Base-by-base conservation (phyloP, 2,113 vertebrate genomes). In the Xyliphius kryptos region DNA sequence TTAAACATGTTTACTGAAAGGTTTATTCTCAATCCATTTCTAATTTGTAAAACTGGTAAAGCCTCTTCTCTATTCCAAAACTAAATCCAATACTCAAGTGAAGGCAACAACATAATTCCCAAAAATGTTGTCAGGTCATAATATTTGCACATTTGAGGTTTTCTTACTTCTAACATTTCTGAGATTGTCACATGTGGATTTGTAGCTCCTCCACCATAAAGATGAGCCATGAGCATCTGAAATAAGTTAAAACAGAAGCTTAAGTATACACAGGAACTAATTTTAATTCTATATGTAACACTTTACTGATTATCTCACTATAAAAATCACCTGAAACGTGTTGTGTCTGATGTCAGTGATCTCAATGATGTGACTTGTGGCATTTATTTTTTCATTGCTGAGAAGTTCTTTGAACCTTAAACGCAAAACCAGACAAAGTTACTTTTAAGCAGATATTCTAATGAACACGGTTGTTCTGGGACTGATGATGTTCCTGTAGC, bases 171-270 rank as follows among this genome's bases (percentile, higher is more conserved):
- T 56, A 91, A 61, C 71, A 91, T 83, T 53, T 96, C 91, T 1
- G 82, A 3, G 0, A 80, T 76, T 9, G 90, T 85, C 61, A 92
- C 83, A 16, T 81, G 78, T 79, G 90, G 83, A 36, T 90, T 83
- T n/a, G 91, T 89, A 0, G 91, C 89, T 16, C 91, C 92, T 51
- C 94, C 92, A 0, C 94, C 91, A 82, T 97, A 97, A 17, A 98
- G 83, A 55, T 92, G 93, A 68, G 83, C 87, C 95, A 98, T 97
- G 87, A 94, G 82, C 87, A 91, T 86, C 95, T 97, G 80, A 68
- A 54, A 38, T 55, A 32, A 38, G 46, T 44, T 48, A 32, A 14
- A n/a, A 9, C 9, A 17, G 26, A 32, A 32, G 26, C 4, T 32
- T 32, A 32, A 32, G 7, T 16, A 44, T 40, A 15, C 2, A 44